Base-by-base conservation (phyloP, 1,140 invertebrate species). In the Matsumurasca onukii region DNA sequence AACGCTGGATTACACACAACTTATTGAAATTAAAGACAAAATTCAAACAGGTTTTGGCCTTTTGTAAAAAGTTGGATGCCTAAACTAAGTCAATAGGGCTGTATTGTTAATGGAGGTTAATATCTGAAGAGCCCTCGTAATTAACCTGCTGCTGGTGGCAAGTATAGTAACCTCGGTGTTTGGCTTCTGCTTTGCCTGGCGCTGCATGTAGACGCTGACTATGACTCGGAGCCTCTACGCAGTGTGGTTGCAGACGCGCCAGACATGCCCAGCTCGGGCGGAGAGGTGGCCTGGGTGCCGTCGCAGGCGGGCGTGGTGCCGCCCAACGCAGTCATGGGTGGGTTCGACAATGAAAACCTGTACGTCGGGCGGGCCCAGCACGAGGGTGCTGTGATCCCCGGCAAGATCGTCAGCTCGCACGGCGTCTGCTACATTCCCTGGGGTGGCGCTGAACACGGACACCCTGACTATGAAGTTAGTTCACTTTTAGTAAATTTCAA, bases 361-460 rank as follows among this genome's bases (percentile, higher is more conserved):
- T 93, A 86, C 75, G 86, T 95, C 13, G 88, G 86, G 1, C 82
- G 92, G 68, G 89, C 88, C 2, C 76, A 79, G 31, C 89, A 91
- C 69, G 88, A 92, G 74, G 91, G 90, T 31, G 90, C 87, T 51
- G 75, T 91, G 3, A 82, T 93, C 71, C 91, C 91, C 69, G 92
- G 92, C 34, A 95, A 95, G 79, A 78, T 91, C 5, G 83, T 88
- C 48, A 82, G 86, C 0, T 86, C 86, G 1, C 90, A 93, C 74
- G 85, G 86, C 12, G 86, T 87, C 5, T 86, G 86, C 72, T 95
- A 92, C 75, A 77, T 94, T 0, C 78, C 91, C 17, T 94, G 89
- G 88, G 91, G 91, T 12, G 91, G 91, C 31, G 78, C 78, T 17
- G 92, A 94, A 76, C 89, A 93, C 73, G 85, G 84, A 39, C 89